Base-by-base conservation (phyloP, 2,113 vertebrate genomes). In the Proterorhinus semilunaris region DNA sequence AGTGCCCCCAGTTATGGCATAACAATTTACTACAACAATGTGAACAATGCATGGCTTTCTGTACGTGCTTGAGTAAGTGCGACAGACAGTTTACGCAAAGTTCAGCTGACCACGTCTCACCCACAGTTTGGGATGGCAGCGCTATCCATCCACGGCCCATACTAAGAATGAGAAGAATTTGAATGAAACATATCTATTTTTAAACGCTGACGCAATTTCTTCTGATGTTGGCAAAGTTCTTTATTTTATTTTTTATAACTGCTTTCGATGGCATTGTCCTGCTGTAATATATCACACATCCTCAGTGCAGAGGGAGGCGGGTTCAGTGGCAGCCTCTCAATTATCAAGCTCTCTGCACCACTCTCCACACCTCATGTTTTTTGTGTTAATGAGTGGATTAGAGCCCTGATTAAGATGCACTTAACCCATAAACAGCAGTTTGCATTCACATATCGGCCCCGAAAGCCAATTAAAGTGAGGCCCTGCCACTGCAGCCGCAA, bases 381-480 rank as follows among this genome's bases (percentile, higher is more conserved):
- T 91, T 93, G 91, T 76, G 89, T 91, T 97, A 95, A 96, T 96
- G 95, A 96, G 93, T 93, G 93, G 95, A 97, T 97, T 95, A 96
- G 92, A 92, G 84, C 92, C 92, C 94, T 94, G 93, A 93, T 94
- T 91, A 95, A 94, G 93, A 96, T 95, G 93, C 94, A 95, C 95
- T 96, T 98, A 96, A 96, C 95, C 95, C 94, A 93, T 91, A 93
- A 94, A 85, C 94, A 95, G 93, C 93, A 94, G 93, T 91, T 94
- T 91, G 87, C 90, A 92, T 95, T 95, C 95, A 95, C 93, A 94
- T 92, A 91, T 91, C 88, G 90, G 92, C 87, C 92, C 88, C 83
- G 94, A 93, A 94, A 94, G 93, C 91, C 93, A 93, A 95, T 95
- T 95, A 96, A 95, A 95, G 93, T 89, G 42, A 87, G 94, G 92